These are phyloP conservation scores for Pipa parva DNA, from an alignment of 2,113 vertebrate species.

Conservation along the genomic window DNA sequence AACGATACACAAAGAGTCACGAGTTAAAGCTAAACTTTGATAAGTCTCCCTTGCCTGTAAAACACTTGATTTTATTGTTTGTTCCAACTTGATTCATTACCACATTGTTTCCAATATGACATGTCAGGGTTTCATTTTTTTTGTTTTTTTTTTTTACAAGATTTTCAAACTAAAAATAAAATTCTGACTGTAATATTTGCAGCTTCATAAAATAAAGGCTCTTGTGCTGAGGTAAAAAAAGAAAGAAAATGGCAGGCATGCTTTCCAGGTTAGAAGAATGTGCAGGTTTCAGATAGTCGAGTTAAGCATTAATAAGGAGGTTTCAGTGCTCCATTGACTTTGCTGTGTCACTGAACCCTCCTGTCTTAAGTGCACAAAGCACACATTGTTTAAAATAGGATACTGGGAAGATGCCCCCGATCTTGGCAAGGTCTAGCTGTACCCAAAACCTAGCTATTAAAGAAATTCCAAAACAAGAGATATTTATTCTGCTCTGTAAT, in stretches of 20 bases:
- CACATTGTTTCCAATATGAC: constrained; percentile 5
- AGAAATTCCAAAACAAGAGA: constrained; percentile 46
- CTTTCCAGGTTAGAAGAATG: constrained; percentile 38
- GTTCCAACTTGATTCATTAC: constrained; percentile 7
- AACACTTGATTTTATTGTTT: not conserved
- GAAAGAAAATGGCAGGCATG: not conserved
- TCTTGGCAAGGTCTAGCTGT: constrained; percentile 63
- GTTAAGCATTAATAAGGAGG: constrained; percentile 49
- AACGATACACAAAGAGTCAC: not conserved
- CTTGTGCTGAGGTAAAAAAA: constrained; percentile 21
- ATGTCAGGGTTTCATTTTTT: not conserved
- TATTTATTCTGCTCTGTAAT: constrained; percentile 50
- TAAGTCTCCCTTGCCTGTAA: not conserved
- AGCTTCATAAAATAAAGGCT: constrained; percentile 23
- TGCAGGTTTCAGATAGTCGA: constrained; percentile 39
- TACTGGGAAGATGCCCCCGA: constrained; percentile 59
- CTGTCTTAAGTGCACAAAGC: constrained; percentile 63
- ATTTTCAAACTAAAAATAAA: not conserved
- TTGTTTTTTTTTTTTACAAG: not conserved
- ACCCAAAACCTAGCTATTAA: constrained; percentile 57
- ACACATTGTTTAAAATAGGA: constrained; percentile 72
- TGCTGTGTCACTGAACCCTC: constrained; percentile 62
- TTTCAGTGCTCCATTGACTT: constrained; percentile 51
- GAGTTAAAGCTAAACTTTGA: not conserved
- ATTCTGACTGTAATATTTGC: constrained; percentile 27